phyloP scores from a whole-genome alignment of 2,888 invertebrate species.

The Macaria notata region DNA sequence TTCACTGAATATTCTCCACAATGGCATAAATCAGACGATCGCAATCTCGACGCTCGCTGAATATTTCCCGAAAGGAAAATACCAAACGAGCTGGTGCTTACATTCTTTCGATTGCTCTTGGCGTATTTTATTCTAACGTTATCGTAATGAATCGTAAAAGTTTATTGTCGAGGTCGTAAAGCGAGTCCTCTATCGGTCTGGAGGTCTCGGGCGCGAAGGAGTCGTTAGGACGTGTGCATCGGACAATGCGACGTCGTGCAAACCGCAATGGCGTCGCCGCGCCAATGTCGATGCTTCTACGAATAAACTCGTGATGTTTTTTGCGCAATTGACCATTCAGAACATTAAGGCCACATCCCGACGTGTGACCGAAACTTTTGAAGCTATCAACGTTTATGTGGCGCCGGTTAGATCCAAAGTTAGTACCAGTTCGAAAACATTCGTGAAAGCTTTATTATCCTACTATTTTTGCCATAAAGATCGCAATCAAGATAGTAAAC shows the following conservation, averaged over 20 bases:
- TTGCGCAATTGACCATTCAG: slow-evolving; percentile 27
- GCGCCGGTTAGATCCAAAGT: background rate
- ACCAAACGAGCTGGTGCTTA: slow-evolving; percentile 42
- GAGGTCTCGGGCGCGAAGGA: slow-evolving; percentile 41
- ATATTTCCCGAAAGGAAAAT: slow-evolving; percentile 52
- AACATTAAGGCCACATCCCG: slow-evolving; percentile 26
- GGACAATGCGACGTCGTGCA: slow-evolving; percentile 36
- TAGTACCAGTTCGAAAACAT: too few relatives aligned
- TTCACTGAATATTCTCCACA: slow-evolving; percentile 55
- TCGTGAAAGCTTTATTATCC: too few relatives aligned
- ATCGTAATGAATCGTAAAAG: slow-evolving; percentile 71
- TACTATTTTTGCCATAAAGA: background rate
- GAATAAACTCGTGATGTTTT: slow-evolving; percentile 29
- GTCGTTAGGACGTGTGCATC: slow-evolving; percentile 29
- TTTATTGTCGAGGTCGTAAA: slow-evolving; percentile 65
- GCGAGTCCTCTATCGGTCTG: slow-evolving; percentile 54
- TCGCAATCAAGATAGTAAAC: background rate
- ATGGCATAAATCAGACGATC: slow-evolving; percentile 55
- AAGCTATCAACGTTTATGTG: background rate
- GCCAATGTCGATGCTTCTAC: slow-evolving; percentile 26
- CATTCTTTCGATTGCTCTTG: slow-evolving; percentile 58
- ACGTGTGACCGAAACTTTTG: slow-evolving; percentile 6
- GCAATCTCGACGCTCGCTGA: slow-evolving; percentile 48
- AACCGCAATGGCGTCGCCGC: slow-evolving; percentile 24
- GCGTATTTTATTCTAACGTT: slow-evolving; percentile 65